These are phyloP conservation scores for Zosterops lateralis DNA, from an alignment of 2,113 vertebrate species.

Conservation along the genomic window DNA sequence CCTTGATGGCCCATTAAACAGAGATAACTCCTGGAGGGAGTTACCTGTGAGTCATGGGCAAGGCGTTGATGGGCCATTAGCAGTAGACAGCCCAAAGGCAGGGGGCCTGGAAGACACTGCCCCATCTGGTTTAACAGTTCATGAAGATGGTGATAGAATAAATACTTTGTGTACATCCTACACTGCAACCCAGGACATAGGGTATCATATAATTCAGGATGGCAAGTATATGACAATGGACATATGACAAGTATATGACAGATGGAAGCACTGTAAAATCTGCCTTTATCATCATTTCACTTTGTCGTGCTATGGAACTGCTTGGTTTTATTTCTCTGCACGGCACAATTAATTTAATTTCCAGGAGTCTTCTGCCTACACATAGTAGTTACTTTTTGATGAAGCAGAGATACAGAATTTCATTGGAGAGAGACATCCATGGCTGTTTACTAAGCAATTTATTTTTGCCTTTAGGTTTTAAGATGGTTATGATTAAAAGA, in stretches of 20 bases:
- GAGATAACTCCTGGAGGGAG: no score
- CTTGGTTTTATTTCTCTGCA: conserved; percentile 22
- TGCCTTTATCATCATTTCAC: neutral
- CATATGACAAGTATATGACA: neutral
- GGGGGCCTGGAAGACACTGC: no score
- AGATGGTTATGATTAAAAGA: neutral
- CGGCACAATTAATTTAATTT: conserved; percentile 1
- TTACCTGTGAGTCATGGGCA: no score
- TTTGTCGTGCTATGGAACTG: neutral
- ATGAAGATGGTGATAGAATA: no score
- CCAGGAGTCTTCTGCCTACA: neutral
- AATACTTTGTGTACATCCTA: no score
- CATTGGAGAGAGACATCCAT: neutral
- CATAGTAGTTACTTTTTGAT: neutral
- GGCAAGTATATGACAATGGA: neutral
- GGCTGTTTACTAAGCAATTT: neutral
- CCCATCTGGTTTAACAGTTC: no score
- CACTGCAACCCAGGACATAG: no score
- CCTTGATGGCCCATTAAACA: no score
- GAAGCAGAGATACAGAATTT: neutral
- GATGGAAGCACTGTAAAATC: neutral
- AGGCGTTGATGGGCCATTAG: no score
- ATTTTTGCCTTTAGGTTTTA: neutral
- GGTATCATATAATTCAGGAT: neutral
- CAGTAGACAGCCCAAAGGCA: no score